A percentile compares a stretch with the other conserved stretches of the same genome.
These are phyloP conservation scores for Venusia cambrica DNA, from an alignment of 2,888 invertebrate species.

Conservation along the genomic window DNA sequence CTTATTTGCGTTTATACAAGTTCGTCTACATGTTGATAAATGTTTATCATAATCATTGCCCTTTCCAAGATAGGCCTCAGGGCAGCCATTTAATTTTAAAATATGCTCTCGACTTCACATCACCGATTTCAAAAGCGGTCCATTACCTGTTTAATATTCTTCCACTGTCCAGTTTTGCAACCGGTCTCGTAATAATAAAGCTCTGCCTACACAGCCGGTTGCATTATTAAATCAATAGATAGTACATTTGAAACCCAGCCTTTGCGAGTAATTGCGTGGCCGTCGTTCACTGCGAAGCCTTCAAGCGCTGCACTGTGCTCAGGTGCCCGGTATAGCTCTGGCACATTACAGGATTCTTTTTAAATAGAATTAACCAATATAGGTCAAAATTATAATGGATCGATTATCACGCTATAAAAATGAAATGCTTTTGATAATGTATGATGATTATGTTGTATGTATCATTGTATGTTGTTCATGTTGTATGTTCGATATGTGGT, in stretches of 20 bases:
- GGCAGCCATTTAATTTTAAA: slow-evolving; percentile 24
- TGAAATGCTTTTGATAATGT: too few relatives aligned
- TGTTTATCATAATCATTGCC: not conserved
- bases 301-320: not conserved
- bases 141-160: slow-evolving; percentile 30
- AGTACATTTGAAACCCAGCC: slow-evolving; percentile 28
- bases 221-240: slow-evolving; percentile 34
- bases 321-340: not conserved
- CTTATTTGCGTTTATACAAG: too few relatives aligned
- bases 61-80: slow-evolving; percentile 11
- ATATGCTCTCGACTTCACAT: slow-evolving; percentile 20
- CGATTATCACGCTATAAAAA: too few relatives aligned
- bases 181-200: slow-evolving; percentile 32
- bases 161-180: slow-evolving; percentile 31
- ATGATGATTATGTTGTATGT: too few relatives aligned
- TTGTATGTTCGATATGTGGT: too few relatives aligned
- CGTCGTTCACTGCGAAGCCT: slow-evolving; percentile 14
- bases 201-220: slow-evolving; percentile 30
- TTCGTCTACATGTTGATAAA: not conserved
- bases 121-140: slow-evolving; percentile 22
- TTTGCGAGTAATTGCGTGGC: slow-evolving; percentile 26
- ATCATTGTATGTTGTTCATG: too few relatives aligned
- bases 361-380: too few relatives aligned
- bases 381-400: too few relatives aligned
- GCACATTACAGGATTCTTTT: slow-evolving; percentile 5